Base-by-base conservation (phyloP, 2,797 vertebrate genomes). In the Brachyrhaphis roseni region DNA sequence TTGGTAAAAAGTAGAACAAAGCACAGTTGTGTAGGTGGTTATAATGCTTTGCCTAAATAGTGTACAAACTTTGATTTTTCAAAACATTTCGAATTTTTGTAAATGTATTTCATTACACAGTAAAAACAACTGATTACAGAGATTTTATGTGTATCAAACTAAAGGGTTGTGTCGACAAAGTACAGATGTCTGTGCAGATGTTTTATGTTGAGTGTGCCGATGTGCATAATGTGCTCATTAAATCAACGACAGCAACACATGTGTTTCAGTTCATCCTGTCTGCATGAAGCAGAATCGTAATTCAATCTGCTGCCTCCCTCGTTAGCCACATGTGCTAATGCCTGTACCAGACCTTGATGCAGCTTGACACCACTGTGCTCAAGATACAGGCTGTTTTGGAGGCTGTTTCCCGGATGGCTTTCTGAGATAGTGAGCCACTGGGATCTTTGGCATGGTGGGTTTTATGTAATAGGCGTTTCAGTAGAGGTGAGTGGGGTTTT, bases 281-380 rank as follows among this genome's bases (percentile, higher is more conserved):
- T 90, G 86, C 86, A 87, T 83, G 86, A 86, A 86, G 83, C 87
- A n/a, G 76, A 84, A 80, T 62, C 39, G 45, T 92, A 91, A 94
- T 94, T 92, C 87, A 92, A 92, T 95, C 87, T 88, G 87, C 90
- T 90, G 90, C 83, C 90, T 90, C 84, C 76, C 89, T 84, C 88
- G 91, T 93, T 93, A 94, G 91, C 94, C 90, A 86, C 92, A 89
- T 86, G 86, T 86, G 83, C 90, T 93, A 88, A 93, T 85, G 79
- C 81, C 80, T 85, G 75, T 85, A 80, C 83, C 86, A 77, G 84
- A 86, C 79, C 86, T 53, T 88, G 86, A 93, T 93, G 84, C 79
- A 81, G 82, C 76, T 75, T 89, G 90, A 92, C 91, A 87, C 80
- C 15, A 70, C 86, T 18, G 47, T 12, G 45, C 79, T 74, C 62